Evolutionary conservation across 2,888 invertebrate species (phyloP).

Genomic region (Aporophyla lueneburgensis): DNA sequence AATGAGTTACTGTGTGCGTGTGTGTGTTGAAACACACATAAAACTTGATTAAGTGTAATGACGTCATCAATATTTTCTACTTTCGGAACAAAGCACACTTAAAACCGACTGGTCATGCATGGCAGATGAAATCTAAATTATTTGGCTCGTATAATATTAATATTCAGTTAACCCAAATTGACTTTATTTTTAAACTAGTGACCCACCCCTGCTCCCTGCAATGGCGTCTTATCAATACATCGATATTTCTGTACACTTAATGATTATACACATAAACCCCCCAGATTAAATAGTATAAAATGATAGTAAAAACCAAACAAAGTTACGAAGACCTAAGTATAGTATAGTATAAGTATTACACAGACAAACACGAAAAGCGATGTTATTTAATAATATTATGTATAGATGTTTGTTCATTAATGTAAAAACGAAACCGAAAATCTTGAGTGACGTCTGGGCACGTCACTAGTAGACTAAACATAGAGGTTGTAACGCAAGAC

Average conservation of each 20-base stretch:
- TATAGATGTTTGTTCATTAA: neutral
- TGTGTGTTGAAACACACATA: neutral
- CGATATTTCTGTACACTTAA: neutral
- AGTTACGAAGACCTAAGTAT: neutral
- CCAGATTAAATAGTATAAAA: neutral
- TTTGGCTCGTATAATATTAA: neutral
- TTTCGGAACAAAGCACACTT: conserved; percentile 26
- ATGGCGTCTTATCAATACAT: too few species aligned
- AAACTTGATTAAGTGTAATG: neutral
- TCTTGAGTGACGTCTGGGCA: conserved; percentile 9
- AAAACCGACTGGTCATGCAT: conserved; percentile 10
- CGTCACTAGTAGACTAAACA: conserved; percentile 37
- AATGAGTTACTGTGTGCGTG: neutral
- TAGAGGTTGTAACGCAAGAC: conserved; percentile 11
- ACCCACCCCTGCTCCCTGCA: neutral
- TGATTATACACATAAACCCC: neutral
- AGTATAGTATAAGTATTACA: neutral
- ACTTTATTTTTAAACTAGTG: neutral
- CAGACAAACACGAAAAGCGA: neutral
- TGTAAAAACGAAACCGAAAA: conserved; percentile 2
- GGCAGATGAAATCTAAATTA: neutral
- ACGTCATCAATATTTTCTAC: conserved; percentile 30
- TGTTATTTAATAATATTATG: neutral
- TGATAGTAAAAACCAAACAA: neutral
- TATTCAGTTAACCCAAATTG: too few species aligned